Conservation (phyloP, 2,113 vertebrate genomes). For the Tupaia tana region DNA sequence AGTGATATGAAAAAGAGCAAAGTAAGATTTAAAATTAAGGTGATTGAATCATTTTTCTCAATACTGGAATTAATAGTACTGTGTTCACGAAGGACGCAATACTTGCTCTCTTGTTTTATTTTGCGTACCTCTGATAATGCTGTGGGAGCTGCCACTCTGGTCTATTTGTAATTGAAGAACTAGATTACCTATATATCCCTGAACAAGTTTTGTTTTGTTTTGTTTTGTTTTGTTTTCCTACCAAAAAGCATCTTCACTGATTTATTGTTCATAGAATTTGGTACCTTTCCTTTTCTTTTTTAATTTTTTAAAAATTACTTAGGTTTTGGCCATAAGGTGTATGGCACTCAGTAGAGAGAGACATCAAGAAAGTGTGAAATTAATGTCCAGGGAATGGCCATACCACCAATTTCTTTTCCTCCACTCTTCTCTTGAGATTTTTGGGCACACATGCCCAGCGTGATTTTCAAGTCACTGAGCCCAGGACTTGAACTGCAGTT, state of each 20-base stretch:
- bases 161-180: background rate
- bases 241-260: background rate
- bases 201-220: background rate
- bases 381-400: too few species aligned
- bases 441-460: too few species aligned
- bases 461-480: too few species aligned
- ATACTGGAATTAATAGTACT: background rate
- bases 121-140: background rate
- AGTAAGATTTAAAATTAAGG: slow-evolving; percentile 40
- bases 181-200: background rate
- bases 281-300: background rate
- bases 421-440: too few species aligned
- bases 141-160: background rate
- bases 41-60: background rate
- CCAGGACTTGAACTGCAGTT: too few species aligned
- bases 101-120: background rate
- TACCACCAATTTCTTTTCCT: too few species aligned
- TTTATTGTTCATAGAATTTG: background rate
- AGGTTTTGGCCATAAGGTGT: too few species aligned
- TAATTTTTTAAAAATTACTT: too few species aligned
- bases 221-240: slow-evolving; percentile 3
- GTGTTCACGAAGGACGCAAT: background rate
- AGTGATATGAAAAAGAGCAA: slow-evolving; percentile 15
- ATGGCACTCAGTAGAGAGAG: too few species aligned
- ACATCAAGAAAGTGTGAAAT: too few species aligned